Evolutionary conservation across 2,888 invertebrate genomes (phyloP).

Genomic region (Herminia tarsipennalis): DNA sequence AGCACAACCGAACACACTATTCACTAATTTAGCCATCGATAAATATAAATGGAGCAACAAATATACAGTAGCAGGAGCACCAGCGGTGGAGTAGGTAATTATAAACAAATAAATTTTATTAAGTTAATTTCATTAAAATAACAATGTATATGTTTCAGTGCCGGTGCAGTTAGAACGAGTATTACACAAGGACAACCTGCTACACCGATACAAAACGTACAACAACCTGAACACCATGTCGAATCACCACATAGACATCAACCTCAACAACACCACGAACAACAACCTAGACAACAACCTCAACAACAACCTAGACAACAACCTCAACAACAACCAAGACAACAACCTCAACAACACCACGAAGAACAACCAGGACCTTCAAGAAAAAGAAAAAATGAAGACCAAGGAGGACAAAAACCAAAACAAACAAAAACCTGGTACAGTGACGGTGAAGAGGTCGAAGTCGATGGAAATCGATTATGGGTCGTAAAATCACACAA

Average conservation of each 20-base stretch:
- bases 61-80: constrained; percentile 3
- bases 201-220: not conserved
- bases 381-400: not conserved
- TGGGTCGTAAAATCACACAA: not conserved
- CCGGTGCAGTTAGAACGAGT: too few species aligned
- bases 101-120: not conserved
- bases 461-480: not conserved
- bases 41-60: constrained; percentile 6
- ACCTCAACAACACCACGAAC: not conserved
- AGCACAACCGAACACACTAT: constrained; percentile 11
- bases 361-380: not conserved
- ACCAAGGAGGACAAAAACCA: not conserved
- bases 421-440: not conserved
- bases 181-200: not conserved
- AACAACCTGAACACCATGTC: not conserved
- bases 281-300: not conserved
- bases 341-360: not conserved
- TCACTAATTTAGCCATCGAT: constrained; percentile 1
- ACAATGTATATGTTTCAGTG: too few species aligned
- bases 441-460: not conserved
- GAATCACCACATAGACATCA: not conserved
- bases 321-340: not conserved
- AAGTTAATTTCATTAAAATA: not conserved
- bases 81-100: constrained; percentile 10
- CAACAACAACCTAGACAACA: not conserved